Conservation (phyloP, 2,113 vertebrate species). For the Periophthalmodon schlosseri region DNA sequence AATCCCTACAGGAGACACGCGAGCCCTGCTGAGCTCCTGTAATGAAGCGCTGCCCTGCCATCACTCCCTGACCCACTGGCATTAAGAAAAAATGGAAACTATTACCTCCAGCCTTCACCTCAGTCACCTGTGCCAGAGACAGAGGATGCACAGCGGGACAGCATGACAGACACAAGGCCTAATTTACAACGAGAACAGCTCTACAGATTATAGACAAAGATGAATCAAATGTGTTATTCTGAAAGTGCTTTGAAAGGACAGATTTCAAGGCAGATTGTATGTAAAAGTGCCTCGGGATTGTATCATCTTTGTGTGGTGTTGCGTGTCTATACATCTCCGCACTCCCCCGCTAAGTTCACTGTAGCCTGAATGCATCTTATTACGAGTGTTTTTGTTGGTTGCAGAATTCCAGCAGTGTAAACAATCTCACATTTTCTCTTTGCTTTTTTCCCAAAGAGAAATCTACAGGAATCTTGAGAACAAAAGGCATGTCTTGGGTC, state of each 20-base stretch:
- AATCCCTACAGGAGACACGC: constrained; percentile 78
- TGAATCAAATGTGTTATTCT: constrained; percentile 1
- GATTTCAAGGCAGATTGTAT: constrained; percentile 31
- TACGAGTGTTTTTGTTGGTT: constrained; percentile 46
- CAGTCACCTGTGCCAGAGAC: constrained; percentile 34
- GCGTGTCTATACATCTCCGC: constrained; percentile 1
- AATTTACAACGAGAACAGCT: constrained; percentile 17
- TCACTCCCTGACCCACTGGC: constrained; percentile 80
- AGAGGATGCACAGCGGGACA: constrained; percentile 10
- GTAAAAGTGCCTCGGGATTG: constrained; percentile 27
- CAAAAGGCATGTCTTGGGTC: neutral
- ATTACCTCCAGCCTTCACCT: constrained; percentile 68
- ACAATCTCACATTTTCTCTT: constrained; percentile 25
- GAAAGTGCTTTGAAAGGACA: neutral
- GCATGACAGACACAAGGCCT: constrained; percentile 30
- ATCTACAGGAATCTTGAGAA: neutral
- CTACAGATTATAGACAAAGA: constrained; percentile 6
- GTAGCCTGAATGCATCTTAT: constrained; percentile 46
- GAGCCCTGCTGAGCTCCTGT: constrained; percentile 78
- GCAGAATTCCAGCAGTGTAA: constrained; percentile 43
- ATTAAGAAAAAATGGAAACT: constrained; percentile 78
- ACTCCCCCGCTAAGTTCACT: constrained; percentile 21
- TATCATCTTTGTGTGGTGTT: constrained; percentile 30
- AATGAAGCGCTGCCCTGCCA: constrained; percentile 77
- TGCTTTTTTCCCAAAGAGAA: constrained; percentile 22